phyloP scores from a whole-genome alignment of 2,113 vertebrate genomes.

The Eulemur rufifrons region DNA sequence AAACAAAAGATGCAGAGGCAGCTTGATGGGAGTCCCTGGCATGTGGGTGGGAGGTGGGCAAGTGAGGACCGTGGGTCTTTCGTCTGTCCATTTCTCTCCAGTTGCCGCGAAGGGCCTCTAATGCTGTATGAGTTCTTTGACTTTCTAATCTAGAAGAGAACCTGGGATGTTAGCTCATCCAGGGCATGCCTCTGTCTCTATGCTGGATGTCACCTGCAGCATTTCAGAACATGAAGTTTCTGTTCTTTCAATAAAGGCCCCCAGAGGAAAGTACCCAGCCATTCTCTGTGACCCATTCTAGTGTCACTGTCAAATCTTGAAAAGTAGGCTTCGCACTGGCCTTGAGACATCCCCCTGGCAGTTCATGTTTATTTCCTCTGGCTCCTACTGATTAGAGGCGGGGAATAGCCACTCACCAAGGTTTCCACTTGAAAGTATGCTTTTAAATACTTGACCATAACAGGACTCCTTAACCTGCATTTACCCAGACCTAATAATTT shows the following conservation, averaged over 20 bases:
- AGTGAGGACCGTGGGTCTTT: neutral
- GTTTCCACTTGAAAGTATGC: slow-evolving; percentile 39
- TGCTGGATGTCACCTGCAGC: neutral
- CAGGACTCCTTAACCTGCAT: neutral
- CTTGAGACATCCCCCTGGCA: neutral
- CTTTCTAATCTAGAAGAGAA: neutral
- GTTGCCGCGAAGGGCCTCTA: neutral
- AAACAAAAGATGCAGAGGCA: neutral
- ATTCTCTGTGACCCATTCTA: neutral
- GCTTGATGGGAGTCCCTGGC: neutral
- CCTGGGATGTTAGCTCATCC: neutral
- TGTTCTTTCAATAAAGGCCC: neutral
- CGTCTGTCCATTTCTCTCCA: neutral
- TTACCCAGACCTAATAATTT: slow-evolving; percentile 46
- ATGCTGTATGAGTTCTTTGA: neutral
- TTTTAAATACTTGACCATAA: slow-evolving; percentile 2
- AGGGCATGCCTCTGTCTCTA: neutral
- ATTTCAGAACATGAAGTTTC: neutral
- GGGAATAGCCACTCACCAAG: neutral
- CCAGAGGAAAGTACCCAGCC: neutral
- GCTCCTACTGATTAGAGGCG: slow-evolving; percentile 1
- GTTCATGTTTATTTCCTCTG: neutral
- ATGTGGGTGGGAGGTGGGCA: neutral
- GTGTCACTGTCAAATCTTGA: neutral
- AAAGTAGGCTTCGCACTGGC: neutral